These are phyloP conservation scores for Watsonalla binaria DNA, from an alignment of 2,888 invertebrate genomes.

Conservation along the genomic window DNA sequence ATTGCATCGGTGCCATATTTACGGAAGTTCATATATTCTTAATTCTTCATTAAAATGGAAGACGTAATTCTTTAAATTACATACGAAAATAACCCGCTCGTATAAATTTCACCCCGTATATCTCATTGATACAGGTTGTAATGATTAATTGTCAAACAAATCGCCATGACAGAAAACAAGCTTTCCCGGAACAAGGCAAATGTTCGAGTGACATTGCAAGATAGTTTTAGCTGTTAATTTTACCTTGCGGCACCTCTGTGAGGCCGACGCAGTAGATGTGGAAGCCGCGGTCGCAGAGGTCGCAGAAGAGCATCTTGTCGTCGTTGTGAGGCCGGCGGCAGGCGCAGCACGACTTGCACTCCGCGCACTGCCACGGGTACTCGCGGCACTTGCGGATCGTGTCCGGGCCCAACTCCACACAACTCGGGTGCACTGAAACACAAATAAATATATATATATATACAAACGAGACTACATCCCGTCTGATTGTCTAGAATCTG, in stretches of 20 bases:
- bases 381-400: slow-evolving; percentile 90
- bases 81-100: too few relatives aligned
- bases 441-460: slow-evolving; percentile 5
- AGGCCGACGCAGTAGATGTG: slow-evolving; percentile 93
- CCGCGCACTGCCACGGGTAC: slow-evolving; percentile 96
- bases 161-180: too few relatives aligned
- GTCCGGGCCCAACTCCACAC: slow-evolving; percentile 89
- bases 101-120: too few relatives aligned
- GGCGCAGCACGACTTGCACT: slow-evolving; percentile 93
- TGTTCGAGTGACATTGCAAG: too few relatives aligned
- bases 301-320: slow-evolving; percentile 96
- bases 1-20: too few relatives aligned
- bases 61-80: too few relatives aligned
- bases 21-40: too few relatives aligned
- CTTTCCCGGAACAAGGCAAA: not conserved
- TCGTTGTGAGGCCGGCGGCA: slow-evolving; percentile 90
- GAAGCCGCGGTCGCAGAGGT: slow-evolving; percentile 95
- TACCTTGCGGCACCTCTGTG: slow-evolving; percentile 86
- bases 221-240: slow-evolving; percentile 1
- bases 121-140: too few relatives aligned
- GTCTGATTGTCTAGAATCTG: not conserved
- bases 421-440: slow-evolving; percentile 87
- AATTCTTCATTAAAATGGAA: too few relatives aligned
- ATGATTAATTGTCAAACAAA: too few relatives aligned
- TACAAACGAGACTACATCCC: not conserved